Evolutionary conservation across 2,797 vertebrate genomes (phyloP).

Genomic region (Monodelphis domestica): DNA sequence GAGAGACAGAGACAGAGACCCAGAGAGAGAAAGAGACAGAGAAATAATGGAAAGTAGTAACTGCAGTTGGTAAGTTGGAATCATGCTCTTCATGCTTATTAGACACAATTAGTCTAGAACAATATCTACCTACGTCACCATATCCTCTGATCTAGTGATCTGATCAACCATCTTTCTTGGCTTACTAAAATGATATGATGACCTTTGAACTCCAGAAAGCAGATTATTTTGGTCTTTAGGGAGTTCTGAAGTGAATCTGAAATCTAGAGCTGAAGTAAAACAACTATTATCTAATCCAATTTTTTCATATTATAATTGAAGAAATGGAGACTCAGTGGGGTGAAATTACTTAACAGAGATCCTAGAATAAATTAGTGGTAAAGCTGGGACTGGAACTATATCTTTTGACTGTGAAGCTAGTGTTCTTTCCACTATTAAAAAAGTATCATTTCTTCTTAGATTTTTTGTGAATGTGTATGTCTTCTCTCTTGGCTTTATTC

Average conservation of each 20-base stretch:
- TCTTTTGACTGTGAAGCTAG: not conserved
- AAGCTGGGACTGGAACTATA: not conserved
- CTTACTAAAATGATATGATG: not conserved
- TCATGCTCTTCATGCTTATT: not conserved
- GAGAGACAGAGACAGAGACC: too few species aligned
- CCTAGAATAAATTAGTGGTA: not conserved
- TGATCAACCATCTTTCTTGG: not conserved
- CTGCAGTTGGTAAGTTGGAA: not conserved
- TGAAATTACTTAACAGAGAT: not conserved
- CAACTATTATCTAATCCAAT: not conserved
- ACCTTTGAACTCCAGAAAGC: not conserved
- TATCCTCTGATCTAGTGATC: not conserved
- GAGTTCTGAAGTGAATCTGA: not conserved
- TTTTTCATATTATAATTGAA: not conserved
- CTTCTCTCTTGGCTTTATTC: not conserved
- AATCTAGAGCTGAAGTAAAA: not conserved
- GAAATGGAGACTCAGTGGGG: not conserved
- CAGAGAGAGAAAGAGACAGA: too few species aligned
- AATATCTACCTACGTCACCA: not conserved
- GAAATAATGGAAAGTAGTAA: not conserved
- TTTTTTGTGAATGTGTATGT: not conserved
- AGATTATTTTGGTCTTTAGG: not conserved
- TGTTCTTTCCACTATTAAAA: not conserved
- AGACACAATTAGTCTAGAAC: not conserved
- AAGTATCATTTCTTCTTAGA: too few species aligned